Evolutionary conservation across 2,888 invertebrate genomes (phyloP), one percentile per base, ranked within the genome.

Genomic region (Listrodromus nycthemerus): DNA sequence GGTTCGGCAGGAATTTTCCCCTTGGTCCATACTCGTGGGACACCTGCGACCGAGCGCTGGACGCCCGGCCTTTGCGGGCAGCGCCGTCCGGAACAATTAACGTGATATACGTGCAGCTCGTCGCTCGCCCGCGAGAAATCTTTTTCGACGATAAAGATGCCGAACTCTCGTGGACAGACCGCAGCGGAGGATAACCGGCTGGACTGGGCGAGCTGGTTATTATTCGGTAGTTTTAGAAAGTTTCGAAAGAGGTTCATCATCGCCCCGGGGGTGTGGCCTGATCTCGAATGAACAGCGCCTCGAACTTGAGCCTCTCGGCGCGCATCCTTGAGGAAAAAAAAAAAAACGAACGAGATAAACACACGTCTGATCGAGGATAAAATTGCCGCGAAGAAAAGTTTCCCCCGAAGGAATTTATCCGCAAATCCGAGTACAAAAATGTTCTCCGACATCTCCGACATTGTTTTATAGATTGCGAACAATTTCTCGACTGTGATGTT

Each of bases 211-310:
- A 80, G 82, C 65, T 58, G 30, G 52, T 70, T 71, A 19, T 86
- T 86, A 87, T 89, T 88, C 80, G 86, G 86, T 81, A 85, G 86
- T 89, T 90, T 45, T 91, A 90, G 91, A 91, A 91, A 91, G 90
- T 91, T 89, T 83, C 85, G 82, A 86, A 88, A 88, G 86, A 89
- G 86, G 73, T 71, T 85, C 77, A 74, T 77, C 58, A 79, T 78
- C 61, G 83, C 79, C 86, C 80, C 67, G 61, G 80, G 81, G 84
- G 83, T 81, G 84, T 85, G 37, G 63, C 33, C 27, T 8, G 27
- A n/a, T 45, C 45, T 77, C 48, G 30, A n/a, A 19, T 2, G 41
- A 41, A 27, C 27, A 16, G 27, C 66, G 30, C n/a, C 55, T 45
- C 19, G 27, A 61, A 27, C 27, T 61, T n/a, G 27, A 13, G 27